These are phyloP conservation scores for Campylomormyrus numenius DNA, from an alignment of 2,113 vertebrate genomes.

Conservation along the genomic window DNA sequence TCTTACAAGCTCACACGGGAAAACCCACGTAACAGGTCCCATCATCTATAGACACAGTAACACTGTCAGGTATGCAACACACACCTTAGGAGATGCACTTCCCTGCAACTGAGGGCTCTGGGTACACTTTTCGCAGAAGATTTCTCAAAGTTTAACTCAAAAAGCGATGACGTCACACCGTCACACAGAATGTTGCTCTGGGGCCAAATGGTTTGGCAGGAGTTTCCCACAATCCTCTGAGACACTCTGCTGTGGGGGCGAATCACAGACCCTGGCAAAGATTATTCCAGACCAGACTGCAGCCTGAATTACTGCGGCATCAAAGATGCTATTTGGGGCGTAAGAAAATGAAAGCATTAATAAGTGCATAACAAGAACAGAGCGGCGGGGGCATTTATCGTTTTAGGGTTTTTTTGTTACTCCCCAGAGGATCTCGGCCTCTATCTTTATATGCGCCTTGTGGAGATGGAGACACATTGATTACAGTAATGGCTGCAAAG, in stretches of 20 bases:
- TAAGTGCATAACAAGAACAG: neutral
- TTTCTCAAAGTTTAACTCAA: neutral
- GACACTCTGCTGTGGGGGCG: neutral
- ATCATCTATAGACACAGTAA: neutral
- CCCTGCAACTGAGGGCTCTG: neutral
- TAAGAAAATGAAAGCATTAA: neutral
- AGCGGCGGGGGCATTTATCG: neutral
- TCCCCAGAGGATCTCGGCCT: neutral
- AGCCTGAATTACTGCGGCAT: neutral
- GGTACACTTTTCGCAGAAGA: neutral
- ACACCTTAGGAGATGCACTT: neutral
- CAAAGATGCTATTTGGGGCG: neutral
- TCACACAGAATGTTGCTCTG: neutral
- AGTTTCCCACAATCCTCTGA: neutral
- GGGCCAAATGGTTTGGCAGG: neutral
- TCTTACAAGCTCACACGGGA: neutral
- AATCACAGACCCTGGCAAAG: neutral
- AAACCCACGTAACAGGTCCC: neutral
- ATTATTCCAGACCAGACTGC: neutral
- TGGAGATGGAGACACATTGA: neutral
- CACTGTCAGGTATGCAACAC: neutral
- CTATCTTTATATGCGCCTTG: neutral
- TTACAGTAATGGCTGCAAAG: slow-evolving; percentile 14
- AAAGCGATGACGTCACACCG: neutral
- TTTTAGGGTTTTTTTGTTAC: neutral